Evolutionary conservation across 2,888 invertebrate species (phyloP).

Genomic region (Agrenia bidenticulata): DNA sequence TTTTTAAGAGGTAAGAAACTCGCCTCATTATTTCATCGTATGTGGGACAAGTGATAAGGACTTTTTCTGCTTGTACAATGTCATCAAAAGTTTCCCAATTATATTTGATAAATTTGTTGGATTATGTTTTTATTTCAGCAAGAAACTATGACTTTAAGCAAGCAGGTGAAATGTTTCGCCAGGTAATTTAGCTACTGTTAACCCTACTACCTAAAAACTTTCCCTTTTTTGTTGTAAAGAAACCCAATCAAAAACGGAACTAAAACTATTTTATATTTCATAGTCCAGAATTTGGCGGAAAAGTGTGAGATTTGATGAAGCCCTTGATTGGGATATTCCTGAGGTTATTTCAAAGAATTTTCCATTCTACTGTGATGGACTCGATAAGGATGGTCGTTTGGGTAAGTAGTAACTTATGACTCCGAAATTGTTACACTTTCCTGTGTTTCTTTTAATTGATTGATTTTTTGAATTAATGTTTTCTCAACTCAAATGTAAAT

Average conservation of each 20-base stretch:
- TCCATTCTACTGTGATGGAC: conserved; percentile 35
- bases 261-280: too few relatives aligned
- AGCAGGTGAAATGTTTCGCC: conserved; percentile 34
- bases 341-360: conserved; percentile 31
- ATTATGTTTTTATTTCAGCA: too few relatives aligned
- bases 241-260: too few relatives aligned
- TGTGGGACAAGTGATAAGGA: too few relatives aligned
- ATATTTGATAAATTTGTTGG: too few relatives aligned
- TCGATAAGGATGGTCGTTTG: conserved; percentile 45
- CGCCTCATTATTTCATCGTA: too few relatives aligned
- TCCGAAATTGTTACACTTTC: neutral
- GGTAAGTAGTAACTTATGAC: conserved; percentile 28
- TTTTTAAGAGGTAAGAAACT: conserved; percentile 32
- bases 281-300: conserved; percentile 43
- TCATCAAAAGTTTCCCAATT: too few relatives aligned
- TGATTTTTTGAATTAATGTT: neutral
- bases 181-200: conserved; percentile 20
- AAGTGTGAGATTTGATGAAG: conserved; percentile 36
- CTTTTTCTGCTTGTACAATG: too few relatives aligned
- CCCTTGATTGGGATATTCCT: conserved; percentile 39
- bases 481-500: too few relatives aligned
- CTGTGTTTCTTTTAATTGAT: neutral
- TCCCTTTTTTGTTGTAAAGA: too few relatives aligned
- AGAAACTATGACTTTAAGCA: conserved; percentile 31
- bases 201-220: neutral